Evolutionary conservation across 2,113 vertebrate genomes (phyloP).

Genomic region (Hiodon alosoides): DNA sequence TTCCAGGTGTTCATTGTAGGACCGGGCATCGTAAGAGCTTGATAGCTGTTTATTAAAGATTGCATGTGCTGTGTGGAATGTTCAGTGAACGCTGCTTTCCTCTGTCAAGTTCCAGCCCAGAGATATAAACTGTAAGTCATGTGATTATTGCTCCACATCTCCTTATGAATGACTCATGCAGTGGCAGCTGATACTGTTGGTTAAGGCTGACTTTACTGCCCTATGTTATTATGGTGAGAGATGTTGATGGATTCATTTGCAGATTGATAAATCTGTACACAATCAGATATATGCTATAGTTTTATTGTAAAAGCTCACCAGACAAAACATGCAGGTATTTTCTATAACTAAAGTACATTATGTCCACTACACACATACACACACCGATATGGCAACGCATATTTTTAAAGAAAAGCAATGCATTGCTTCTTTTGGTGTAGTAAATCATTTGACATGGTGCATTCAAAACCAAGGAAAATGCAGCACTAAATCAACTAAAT

Average conservation of each 20-base stretch:
- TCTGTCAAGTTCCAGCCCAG: constrained; percentile 10
- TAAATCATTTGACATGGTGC: no score
- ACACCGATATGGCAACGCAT: no score
- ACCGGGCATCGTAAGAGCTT: constrained; percentile 32
- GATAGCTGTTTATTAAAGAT: constrained; percentile 68
- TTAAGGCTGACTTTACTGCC: constrained; percentile 19
- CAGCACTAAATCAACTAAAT: no score
- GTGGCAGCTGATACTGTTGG: constrained; percentile 36
- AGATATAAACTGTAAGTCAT: constrained; percentile 35
- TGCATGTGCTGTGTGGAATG: constrained; percentile 43
- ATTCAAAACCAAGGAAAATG: no score
- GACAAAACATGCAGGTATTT: no score
- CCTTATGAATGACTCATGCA: constrained; percentile 31
- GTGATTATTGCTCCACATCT: constrained; percentile 43
- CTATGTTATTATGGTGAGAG: neutral
- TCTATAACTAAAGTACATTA: no score
- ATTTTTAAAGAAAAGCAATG: no score
- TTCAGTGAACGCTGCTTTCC: constrained; percentile 32
- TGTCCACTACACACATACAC: no score
- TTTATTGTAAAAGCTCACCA: no score
- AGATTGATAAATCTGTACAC: neutral
- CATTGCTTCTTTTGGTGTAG: no score
- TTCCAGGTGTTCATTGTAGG: constrained; percentile 61
- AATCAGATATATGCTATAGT: no score
- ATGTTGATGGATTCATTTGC: constrained; percentile 8